phyloP scores from a whole-genome alignment of 1,140 invertebrate genomes.

The Xylocopa sonorina region DNA sequence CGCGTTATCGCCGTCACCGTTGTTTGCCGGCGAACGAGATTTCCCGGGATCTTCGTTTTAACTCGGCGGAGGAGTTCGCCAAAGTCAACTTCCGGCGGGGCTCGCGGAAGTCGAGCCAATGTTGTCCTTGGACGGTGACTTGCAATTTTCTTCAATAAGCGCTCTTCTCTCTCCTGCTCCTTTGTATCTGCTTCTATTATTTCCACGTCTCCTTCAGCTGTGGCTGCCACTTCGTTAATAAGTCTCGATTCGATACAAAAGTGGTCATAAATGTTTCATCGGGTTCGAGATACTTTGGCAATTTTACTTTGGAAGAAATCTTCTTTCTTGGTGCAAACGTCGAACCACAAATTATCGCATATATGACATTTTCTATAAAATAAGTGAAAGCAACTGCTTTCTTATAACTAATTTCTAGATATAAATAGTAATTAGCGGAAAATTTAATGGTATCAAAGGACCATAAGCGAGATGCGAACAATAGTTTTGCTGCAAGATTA shows the following conservation, averaged over 20 bases:
- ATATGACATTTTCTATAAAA: too few species aligned
- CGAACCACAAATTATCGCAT: too few species aligned
- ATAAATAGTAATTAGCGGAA: too few species aligned
- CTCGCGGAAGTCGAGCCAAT: neutral
- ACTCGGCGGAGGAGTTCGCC: neutral
- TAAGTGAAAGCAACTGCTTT: too few species aligned
- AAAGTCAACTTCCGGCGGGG: neutral
- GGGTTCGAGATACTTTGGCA: too few species aligned
- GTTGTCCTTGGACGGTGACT: conserved; percentile 11
- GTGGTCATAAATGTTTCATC: neutral
- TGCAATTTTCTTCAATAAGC: conserved; percentile 7
- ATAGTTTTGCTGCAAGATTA: too few species aligned
- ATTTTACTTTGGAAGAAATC: neutral
- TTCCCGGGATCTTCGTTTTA: conserved; percentile 2
- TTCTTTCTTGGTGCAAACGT: neutral
- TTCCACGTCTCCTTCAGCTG: neutral
- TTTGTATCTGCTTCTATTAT: neutral
- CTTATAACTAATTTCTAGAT: too few species aligned
- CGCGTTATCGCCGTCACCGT: conserved; percentile 8
- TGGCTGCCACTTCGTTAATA: neutral
- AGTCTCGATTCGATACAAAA: neutral
- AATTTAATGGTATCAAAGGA: too few species aligned
- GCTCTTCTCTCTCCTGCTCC: neutral
- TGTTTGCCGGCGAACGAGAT: conserved; percentile 1
- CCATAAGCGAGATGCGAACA: too few species aligned